A percentile compares a stretch with the other conserved stretches of the same genome.
phyloP scores from a whole-genome alignment of 2,113 vertebrate species.

The Brachyhypopomus occidentalis region DNA sequence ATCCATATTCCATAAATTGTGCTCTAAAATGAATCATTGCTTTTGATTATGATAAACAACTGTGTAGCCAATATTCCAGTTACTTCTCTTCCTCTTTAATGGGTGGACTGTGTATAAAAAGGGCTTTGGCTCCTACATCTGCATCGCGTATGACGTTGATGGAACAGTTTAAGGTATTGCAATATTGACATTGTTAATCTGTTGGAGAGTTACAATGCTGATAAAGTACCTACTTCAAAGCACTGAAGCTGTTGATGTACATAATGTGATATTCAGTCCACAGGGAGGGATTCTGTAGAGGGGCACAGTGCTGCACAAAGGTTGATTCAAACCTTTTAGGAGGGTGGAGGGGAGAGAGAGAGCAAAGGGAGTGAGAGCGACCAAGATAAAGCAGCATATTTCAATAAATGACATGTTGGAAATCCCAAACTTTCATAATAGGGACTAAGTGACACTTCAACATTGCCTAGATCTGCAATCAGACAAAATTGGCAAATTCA shows the following conservation, averaged over 20 bases:
- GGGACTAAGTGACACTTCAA: neutral
- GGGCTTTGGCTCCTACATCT: neutral
- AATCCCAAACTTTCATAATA: neutral
- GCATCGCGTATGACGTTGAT: neutral
- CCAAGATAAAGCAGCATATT: neutral
- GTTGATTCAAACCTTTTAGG: constrained; percentile 64
- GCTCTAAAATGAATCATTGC: too few relatives aligned
- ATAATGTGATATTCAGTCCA: constrained; percentile 65
- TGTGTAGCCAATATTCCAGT: too few relatives aligned
- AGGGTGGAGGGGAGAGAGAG: constrained; percentile 6
- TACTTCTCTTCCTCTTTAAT: neutral
- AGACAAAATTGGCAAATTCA: neutral
- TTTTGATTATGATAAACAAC: too few relatives aligned
- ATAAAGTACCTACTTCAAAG: constrained; percentile 68
- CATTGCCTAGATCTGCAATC: neutral
- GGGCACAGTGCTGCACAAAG: constrained; percentile 54
- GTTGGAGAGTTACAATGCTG: constrained; percentile 7
- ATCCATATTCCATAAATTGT: too few relatives aligned
- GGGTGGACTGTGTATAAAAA: neutral
- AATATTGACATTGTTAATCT: neutral
- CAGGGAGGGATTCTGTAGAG: constrained; percentile 23
- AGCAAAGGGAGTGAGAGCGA: neutral
- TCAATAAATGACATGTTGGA: neutral
- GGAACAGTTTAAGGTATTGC: neutral
- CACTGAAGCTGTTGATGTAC: constrained; percentile 74